Base-by-base conservation (phyloP, 2,113 vertebrate genomes). In the Gavia stellata region DNA sequence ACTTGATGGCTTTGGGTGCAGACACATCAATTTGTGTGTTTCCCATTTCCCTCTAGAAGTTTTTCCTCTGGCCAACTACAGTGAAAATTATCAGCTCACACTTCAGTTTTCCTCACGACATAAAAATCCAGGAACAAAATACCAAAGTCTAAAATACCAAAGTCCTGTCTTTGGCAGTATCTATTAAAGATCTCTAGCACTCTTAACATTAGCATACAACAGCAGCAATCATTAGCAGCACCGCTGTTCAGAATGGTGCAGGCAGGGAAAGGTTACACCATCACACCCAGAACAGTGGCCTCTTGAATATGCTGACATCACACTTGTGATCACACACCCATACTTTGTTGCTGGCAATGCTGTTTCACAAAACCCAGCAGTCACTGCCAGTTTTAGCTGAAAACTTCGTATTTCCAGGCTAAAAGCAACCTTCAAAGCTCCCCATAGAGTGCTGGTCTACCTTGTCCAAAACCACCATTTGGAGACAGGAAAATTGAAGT, bases 281-380 rank as follows among this genome's bases (percentile, higher is more conserved):
- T 36, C 42, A 38, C 17, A 66, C 8, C 28, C 50, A 58, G 49
- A 77, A 16, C 10, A 42, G 12, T 12, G 26, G 5, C 26, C 26
- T 26, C 1, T 50, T 77, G 47, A n/a, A 10, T 9, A 4, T 31
- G 36, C 21, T 81, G 81, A 49, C 38, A 49, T 11, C 7, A n/a
- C 4, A 10, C 3, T 31, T 7, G 8, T 36, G 38, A n/a, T 77
- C 49, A 14, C 63, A 72, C 0, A 1, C 10, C 18, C 28, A 15
- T 25, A 28, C 7, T 28, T 83, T 47, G 1, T 13, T 47, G 19
- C 13, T 68, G 53, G 6, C 34, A 55, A 4, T 25, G 9, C 10
- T 73, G 44, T 19, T 23, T 73, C 36, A 66, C 36, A 88, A 90
- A 85, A 62, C 8, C 9, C 63, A 56, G 14, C 31, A 67, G 38